Conservation (phyloP, 2,797 vertebrate genomes). For the Salarias fasciatus region DNA sequence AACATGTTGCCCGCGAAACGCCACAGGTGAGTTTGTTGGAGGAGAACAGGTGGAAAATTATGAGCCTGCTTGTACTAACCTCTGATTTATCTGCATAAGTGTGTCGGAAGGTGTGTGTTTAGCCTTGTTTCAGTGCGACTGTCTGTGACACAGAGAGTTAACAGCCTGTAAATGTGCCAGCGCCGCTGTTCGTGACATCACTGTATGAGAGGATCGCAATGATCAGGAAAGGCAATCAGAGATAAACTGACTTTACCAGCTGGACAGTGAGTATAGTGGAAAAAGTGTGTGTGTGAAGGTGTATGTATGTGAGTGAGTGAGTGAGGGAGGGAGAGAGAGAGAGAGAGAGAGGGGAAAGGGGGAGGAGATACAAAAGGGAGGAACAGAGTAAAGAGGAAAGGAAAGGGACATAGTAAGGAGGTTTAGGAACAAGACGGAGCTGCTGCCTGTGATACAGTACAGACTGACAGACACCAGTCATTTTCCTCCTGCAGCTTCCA, state of each 20-base stretch:
- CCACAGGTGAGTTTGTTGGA: conserved; percentile 74
- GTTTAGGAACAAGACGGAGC: conserved; percentile 71
- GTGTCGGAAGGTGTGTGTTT: conserved; percentile 7
- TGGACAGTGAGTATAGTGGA: conserved; percentile 56
- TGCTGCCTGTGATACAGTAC: conserved; percentile 59
- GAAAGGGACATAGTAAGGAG: conserved; percentile 74
- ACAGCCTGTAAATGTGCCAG: conserved; percentile 38
- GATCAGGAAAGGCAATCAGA: conserved; percentile 84
- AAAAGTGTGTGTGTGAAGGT: conserved; percentile 49
- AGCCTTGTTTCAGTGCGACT: not conserved
- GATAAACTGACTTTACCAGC: conserved; percentile 83
- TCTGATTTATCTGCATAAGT: conserved; percentile 13
- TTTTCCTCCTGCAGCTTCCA: conserved; percentile 50
- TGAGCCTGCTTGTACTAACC: conserved; percentile 57
- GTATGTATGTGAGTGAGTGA: conserved; percentile 36
- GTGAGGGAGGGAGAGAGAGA: conserved; percentile 35
- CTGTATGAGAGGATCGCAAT: conserved; percentile 76
- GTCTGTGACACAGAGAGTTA: conserved; percentile 29
- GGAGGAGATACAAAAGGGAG: conserved; percentile 81
- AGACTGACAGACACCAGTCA: conserved; percentile 51
- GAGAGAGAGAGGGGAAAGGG: conserved; percentile 64
- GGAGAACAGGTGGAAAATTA: conserved; percentile 50
- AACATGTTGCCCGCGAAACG: conserved; percentile 64
- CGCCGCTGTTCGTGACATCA: conserved; percentile 76
- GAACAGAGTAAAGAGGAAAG: conserved; percentile 70